phyloP scores from a whole-genome alignment of 1,140 invertebrate species.

The Pogonomyrmex barbatus region DNA sequence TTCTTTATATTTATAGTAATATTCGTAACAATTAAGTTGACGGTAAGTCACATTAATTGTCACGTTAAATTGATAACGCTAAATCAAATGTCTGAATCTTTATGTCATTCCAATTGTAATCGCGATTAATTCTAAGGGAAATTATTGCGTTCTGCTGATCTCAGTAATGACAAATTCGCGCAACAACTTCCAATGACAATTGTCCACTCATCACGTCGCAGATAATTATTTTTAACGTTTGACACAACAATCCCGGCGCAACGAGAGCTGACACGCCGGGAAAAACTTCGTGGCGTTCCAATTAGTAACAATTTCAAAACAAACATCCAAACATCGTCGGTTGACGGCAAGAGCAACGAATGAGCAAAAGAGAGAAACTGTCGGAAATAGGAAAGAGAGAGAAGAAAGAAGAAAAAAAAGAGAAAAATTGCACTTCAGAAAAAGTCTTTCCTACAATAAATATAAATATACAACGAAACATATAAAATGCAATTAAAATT shows the following conservation, averaged over 20 bases:
- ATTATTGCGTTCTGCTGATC: not conserved
- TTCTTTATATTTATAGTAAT: not conserved
- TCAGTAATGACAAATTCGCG: not conserved
- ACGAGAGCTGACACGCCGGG: not conserved
- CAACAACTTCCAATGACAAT: conserved; percentile 19
- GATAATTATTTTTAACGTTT: conserved; percentile 52
- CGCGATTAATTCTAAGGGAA: not conserved
- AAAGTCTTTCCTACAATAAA: not conserved
- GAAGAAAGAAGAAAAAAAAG: not conserved
- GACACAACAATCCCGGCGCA: conserved; percentile 11
- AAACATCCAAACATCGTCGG: conserved; percentile 62
- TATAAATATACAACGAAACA: not conserved
- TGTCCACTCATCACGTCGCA: not conserved
- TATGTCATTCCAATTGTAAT: not conserved
- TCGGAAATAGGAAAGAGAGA: not conserved
- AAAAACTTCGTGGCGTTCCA: conserved; percentile 54
- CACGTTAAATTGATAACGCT: not conserved
- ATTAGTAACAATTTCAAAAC: conserved; percentile 69
- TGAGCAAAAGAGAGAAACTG: not conserved
- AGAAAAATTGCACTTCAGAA: not conserved
- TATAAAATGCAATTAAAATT: conserved; percentile 13
- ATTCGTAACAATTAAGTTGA: not conserved
- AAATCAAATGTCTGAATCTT: not conserved
- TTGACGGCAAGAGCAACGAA: conserved; percentile 32
- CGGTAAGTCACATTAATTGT: not conserved